A percentile compares a stretch with the other conserved stretches of the same genome.
phyloP scores from a whole-genome alignment of 2,113 vertebrate genomes.

The Petroica traversi region DNA sequence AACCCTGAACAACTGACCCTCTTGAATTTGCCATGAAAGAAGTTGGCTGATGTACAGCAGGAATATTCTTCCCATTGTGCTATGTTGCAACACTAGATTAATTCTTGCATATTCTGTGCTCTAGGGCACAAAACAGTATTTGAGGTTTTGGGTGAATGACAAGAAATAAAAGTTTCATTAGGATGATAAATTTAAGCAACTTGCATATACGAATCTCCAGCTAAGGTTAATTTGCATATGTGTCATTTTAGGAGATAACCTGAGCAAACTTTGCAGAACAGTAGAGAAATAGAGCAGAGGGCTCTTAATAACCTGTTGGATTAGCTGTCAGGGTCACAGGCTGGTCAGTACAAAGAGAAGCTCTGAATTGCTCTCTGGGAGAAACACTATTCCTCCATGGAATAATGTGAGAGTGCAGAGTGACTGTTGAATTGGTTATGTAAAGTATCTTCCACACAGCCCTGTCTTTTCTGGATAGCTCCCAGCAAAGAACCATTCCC shows the following conservation, averaged over 20 bases:
- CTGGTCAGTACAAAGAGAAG: neutral
- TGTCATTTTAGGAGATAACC: neutral
- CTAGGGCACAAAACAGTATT: neutral
- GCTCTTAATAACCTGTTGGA: neutral
- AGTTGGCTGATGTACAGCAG: neutral
- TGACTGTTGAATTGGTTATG: neutral
- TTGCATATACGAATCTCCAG: neutral
- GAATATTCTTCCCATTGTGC: neutral
- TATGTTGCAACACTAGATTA: neutral
- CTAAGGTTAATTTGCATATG: neutral
- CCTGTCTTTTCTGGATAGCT: neutral
- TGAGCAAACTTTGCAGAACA: neutral
- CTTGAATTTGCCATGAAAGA: neutral
- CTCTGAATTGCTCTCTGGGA: neutral
- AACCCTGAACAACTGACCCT: neutral
- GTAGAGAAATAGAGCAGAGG: neutral
- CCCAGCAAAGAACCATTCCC: neutral
- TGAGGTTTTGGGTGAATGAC: neutral
- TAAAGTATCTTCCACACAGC: neutral
- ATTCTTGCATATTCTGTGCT: neutral
- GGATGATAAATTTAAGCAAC: neutral
- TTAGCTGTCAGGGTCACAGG: neutral
- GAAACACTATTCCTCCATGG: rapidly evolving
- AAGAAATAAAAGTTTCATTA: neutral
- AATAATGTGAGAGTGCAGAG: neutral